Base-by-base conservation (phyloP, 2,797 vertebrate species). In the Chromis chromis region DNA sequence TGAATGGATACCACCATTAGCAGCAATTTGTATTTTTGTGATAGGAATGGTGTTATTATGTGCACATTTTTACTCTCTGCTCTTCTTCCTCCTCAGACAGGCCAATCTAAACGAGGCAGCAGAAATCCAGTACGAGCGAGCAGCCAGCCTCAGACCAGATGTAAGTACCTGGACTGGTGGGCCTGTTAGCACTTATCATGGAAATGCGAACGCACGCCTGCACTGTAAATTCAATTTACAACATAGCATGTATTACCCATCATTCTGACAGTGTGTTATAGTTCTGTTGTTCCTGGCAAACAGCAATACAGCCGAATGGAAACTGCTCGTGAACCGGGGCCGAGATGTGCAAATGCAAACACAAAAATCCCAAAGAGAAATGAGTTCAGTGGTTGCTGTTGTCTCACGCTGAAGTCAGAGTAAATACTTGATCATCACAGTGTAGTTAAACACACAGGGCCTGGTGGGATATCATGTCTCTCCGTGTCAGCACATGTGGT, bases 61-160 rank as follows among this genome's bases (percentile, higher is more conserved):
- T 50, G n/a, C 36, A 11, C 12, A 46, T 65, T 65, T 71, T 74
- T 52, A 44, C 21, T 63, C n/a, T 36, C n/a, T 52, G 14, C 55
- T 66, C 4, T 69, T 70, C 31, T 75, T 21, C 31, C 65, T 86
- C 79, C 62, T 65, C 89, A 99, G 97, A 87, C 97, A 99, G 90
- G 98, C 98, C 73, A 97, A 95, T 93, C 94, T 98, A 64, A 99
- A 99, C 19, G 95, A 97, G 85, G 98, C 96, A 82, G 98, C 98
- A 0, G 98, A 99, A 89, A 94, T 91, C 62, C 97, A 96, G 86
- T 99, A 99, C 4, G 91, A 96, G 88, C 94, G 94, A 60, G 97
- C 98, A 68, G 97, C 98, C 82, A 90, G 87, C 83, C 93, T 99
- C 79, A 95, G 96, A 93, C 97, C 98, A 83, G 94, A 97, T 70